A percentile compares a stretch with the other conserved stretches of the same genome.
Evolutionary conservation across 2,797 vertebrate genomes (phyloP).

Genomic region (Sphaeramia orbicularis): DNA sequence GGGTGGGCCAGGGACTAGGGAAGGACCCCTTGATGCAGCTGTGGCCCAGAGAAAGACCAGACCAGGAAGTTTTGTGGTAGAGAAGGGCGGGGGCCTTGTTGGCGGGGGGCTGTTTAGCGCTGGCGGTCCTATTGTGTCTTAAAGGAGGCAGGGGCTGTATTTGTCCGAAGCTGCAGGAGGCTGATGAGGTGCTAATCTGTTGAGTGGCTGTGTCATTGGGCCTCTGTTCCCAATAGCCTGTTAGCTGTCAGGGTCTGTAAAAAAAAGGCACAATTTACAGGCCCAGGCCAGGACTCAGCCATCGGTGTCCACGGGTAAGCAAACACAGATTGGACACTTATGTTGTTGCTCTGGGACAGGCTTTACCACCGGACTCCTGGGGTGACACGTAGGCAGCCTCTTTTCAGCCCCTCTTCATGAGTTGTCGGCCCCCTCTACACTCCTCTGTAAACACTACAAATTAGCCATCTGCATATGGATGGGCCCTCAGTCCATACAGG

Average conservation of each 20-base stretch:
- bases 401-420: constrained; percentile 75
- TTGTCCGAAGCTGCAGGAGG: constrained; percentile 92
- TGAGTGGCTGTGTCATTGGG: constrained; percentile 82
- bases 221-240: constrained; percentile 84
- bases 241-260: constrained; percentile 84
- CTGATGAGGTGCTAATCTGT: constrained; percentile 95
- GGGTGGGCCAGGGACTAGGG: constrained; percentile 75
- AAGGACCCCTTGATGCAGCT: constrained; percentile 87
- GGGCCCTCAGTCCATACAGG: constrained; percentile 75
- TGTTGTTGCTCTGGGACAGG: constrained; percentile 74
- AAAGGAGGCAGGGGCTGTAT: constrained; percentile 86
- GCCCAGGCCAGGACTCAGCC: constrained; percentile 76
- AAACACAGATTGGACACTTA: constrained; percentile 86
- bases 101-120: constrained; percentile 89
- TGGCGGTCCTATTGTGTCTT: constrained; percentile 88
- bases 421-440: constrained; percentile 67
- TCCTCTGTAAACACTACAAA: constrained; percentile 82
- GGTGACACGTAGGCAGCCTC: constrained; percentile 77
- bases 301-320: constrained; percentile 81
- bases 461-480: constrained; percentile 84
- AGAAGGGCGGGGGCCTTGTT: constrained; percentile 65
- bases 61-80: constrained; percentile 88
- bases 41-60: constrained; percentile 82
- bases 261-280: constrained; percentile 84
- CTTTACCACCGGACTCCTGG: constrained; percentile 74